These are phyloP conservation scores for Limnephilus lunatus DNA, from an alignment of 2,888 invertebrate species.

Conservation along the genomic window DNA sequence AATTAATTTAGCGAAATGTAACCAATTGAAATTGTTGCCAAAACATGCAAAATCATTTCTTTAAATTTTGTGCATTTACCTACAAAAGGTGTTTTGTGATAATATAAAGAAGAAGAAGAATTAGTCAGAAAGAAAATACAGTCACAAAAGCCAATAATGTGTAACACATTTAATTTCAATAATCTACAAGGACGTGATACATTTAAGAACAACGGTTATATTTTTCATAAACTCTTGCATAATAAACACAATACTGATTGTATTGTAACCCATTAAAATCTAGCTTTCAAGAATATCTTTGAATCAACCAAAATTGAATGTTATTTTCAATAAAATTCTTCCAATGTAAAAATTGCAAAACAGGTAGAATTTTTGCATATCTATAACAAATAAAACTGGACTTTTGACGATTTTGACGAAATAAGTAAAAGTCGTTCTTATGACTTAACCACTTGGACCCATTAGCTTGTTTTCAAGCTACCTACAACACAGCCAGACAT, in stretches of 20 bases:
- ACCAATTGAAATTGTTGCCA: neutral
- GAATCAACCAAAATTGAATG: neutral
- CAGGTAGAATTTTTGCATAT: neutral
- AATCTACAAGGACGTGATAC: neutral
- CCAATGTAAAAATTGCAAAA: neutral
- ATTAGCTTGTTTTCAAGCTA: too few relatives aligned
- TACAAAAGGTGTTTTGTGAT: neutral
- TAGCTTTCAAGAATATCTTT: neutral
- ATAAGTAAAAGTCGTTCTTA: too few relatives aligned
- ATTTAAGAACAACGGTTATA: too few relatives aligned
- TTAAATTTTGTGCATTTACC: slow-evolving; percentile 6
- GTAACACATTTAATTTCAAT: neutral
- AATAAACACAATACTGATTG: neutral
- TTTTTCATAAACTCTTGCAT: neutral
- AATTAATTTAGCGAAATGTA: neutral
- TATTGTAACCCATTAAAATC: neutral
- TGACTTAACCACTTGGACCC: too few relatives aligned
- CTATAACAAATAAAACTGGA: neutral
- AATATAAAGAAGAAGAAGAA: neutral
- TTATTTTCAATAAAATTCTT: neutral
- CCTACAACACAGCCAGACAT: too few relatives aligned
- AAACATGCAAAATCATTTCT: slow-evolving; percentile 2
- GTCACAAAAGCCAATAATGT: slow-evolving; percentile 6
- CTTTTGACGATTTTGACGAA: neutral
- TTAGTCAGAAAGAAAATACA: neutral